Base-by-base conservation (phyloP, 2,797 vertebrate species). In the Protosalanx chinensis region DNA sequence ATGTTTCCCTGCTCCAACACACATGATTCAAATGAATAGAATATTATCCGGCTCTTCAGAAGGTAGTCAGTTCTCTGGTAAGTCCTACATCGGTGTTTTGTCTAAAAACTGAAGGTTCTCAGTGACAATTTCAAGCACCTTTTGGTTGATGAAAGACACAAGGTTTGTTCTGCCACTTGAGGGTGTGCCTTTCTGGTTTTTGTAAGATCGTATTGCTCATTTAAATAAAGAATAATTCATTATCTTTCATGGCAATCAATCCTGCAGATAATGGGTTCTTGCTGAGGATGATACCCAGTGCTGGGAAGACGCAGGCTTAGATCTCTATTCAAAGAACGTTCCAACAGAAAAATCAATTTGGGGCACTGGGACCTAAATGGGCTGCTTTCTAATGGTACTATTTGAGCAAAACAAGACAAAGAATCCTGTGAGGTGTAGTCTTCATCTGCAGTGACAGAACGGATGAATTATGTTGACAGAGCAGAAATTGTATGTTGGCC, bases 321-420 rank as follows among this genome's bases (percentile, higher is more conserved):
- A 46, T 79, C 76, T 77, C 64, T 77, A 82, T 83, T 81, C 80
- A 77, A 78, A 79, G 67, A 64, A 61, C 51, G 51, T 76, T 72
- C 33, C 64, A 80, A 77, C 74, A 83, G 74, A 79, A 82, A 83
- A 84, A 81, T 79, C 64, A 72, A 81, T 76, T 72, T 23, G 41
- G n/a, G 46, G 72, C 57, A 61, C 57, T 57, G 46, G 41, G 35
- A 41, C 30, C 49, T 3, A 12, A 78, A 68, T 74, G 60, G 66
- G 16, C 56, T 62, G 71, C 67, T 71, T 77, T 63, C 58, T 4
- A 15, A 29, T 23, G 64, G 60, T 70, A 13, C 75, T 79, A 76
- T 76, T 78, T 72, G 59, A 23, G 67, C 72, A 70, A 29, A 23
- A 68, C 73, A 73, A 58, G 71, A 72, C 57, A 6, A 68, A 68